Evolutionary conservation across 2,888 invertebrate genomes (phyloP).

Genomic region (Macrophya alboannulata): DNA sequence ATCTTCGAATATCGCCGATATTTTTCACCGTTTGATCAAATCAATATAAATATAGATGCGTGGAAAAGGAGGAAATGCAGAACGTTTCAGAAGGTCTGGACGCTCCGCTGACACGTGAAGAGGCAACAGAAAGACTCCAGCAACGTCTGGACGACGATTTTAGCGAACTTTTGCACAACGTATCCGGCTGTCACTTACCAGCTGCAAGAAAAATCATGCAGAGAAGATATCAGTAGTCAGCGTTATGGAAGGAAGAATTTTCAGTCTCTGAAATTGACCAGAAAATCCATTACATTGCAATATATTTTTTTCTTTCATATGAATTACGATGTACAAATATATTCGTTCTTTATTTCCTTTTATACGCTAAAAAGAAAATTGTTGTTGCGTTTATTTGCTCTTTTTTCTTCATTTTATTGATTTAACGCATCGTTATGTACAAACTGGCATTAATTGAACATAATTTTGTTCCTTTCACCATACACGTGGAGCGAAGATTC

Average conservation of each 20-base stretch:
- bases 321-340: constrained; percentile 5
- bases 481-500: neutral
- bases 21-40: neutral
- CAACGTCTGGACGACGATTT: constrained; percentile 75
- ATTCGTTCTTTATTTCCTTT: neutral
- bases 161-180: constrained; percentile 80
- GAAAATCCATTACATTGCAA: neutral
- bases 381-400: neutral
- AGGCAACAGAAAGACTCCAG: constrained; percentile 76
- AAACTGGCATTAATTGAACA: neutral
- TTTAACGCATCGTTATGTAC: constrained; percentile 8
- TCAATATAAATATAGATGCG: constrained; percentile 76
- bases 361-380: neutral
- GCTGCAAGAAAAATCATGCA: constrained; percentile 81
- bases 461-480: constrained; percentile 1
- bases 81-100: constrained; percentile 80
- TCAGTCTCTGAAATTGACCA: neutral
- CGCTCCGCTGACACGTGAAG: constrained; percentile 75
- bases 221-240: constrained; percentile 79
- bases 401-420: neutral
- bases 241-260: neutral
- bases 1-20: neutral
- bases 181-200: constrained; percentile 82
- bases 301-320: neutral
- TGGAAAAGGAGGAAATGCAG: constrained; percentile 81